Evolutionary conservation across 37 sponge, comb jelly and placozoan genomes (phyloP), one percentile per base, ranked within the genome.

Genomic region (Tethya wilhelma): DNA sequence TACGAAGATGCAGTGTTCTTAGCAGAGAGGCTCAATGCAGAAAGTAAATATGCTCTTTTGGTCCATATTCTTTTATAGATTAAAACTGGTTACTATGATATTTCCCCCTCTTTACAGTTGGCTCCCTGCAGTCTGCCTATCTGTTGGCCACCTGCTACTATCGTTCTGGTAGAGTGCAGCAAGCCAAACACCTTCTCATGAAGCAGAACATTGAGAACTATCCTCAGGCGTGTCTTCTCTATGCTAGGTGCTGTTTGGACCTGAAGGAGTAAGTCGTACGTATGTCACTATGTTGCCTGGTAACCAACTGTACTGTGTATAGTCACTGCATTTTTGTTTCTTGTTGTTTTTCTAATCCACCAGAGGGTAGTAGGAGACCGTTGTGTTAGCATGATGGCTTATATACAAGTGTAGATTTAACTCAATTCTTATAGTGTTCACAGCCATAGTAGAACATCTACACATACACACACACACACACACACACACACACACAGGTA

Each of bases 21-120:
- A 23, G 93, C 98, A 5, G 98, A 97, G 78, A 79, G 93, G 29
- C 85, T 94, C 25, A 84, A 94, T 67, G 90, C 90, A n/a, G 98
- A 97, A 72, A 81, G 90, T 87, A 59, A 59, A 76, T 71, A 55
- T 22, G n/a, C n/a, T n/a, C n/a, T n/a, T n/a, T n/a, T n/a, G n/a
- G n/a, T n/a, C n/a, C n/a, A n/a, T n/a, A n/a, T n/a, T n/a, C n/a
- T n/a, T n/a, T n/a, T n/a, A n/a, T n/a, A n/a, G n/a, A n/a, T n/a
- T n/a, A n/a, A n/a, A n/a, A n/a, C n/a, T n/a, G n/a, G n/a, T n/a
- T n/a, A n/a, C n/a, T n/a, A n/a, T n/a, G n/a, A n/a, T n/a, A n/a
- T n/a, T n/a, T n/a, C n/a, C n/a, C n/a, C n/a, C n/a, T n/a, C n/a
- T n/a, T 39, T 55, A 12, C 43, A 93, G 95, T 87, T 44, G 38